Evolutionary conservation across 2,797 vertebrate genomes (phyloP).

Genomic region (Aplochiton taeniatus): DNA sequence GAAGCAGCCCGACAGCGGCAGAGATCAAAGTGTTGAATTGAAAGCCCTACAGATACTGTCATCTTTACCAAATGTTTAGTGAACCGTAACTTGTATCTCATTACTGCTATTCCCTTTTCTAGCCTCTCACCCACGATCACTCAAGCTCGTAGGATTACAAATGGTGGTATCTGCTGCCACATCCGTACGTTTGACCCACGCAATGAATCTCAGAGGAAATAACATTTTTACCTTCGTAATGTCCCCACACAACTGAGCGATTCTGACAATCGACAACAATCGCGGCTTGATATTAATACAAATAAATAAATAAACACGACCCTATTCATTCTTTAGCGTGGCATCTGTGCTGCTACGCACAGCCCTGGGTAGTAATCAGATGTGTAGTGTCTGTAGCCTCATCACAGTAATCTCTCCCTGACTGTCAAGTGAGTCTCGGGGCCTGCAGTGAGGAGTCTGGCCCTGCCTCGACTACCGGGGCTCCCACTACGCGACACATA

Average conservation of each 20-base stretch:
- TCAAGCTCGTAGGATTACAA: slow-evolving; percentile 21
- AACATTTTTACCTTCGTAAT: no score
- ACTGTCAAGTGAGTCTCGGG: slow-evolving; percentile 67
- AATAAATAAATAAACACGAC: no score
- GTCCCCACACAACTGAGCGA: no score
- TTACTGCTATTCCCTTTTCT: slow-evolving; percentile 56
- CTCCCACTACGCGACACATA: slow-evolving; percentile 66
- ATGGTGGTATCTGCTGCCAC: no score
- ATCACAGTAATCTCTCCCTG: slow-evolving; percentile 56
- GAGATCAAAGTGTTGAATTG: slow-evolving; percentile 70
- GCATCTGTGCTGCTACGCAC: slow-evolving; percentile 24
- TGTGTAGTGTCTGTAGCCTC: slow-evolving; percentile 50
- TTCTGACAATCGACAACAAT: no score
- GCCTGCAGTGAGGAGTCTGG: slow-evolving; percentile 67
- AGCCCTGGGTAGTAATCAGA: slow-evolving; percentile 47
- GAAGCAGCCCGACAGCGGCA: slow-evolving; percentile 62
- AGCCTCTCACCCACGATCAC: slow-evolving; percentile 31
- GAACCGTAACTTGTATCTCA: slow-evolving; percentile 65
- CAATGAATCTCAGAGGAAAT: neutral
- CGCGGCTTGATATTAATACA: no score
- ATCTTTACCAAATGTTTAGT: slow-evolving; percentile 70
- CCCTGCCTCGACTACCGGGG: slow-evolving; percentile 59
- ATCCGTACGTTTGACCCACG: slow-evolving; percentile 16
- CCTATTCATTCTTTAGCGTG: neutral
- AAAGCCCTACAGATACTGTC: slow-evolving; percentile 70